Conservation (phyloP, 2,888 invertebrate species). For the Unio delphinus region DNA sequence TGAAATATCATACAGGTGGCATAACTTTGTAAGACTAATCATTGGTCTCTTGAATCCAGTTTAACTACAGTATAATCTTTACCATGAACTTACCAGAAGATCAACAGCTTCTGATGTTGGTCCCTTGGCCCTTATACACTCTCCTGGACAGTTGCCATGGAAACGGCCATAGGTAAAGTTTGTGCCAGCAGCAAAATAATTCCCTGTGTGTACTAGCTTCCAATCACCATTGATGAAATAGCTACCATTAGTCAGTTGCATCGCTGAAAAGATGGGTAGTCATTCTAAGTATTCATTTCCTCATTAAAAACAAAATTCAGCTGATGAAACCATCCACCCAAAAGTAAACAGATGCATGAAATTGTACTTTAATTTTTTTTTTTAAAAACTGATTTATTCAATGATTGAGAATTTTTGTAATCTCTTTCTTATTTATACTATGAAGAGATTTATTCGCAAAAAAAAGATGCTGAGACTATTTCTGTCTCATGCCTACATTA, state of each 20-base stretch:
- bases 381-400: too few species aligned
- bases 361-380: too few species aligned
- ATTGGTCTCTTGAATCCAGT: background rate
- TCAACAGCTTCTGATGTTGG: slow-evolving; percentile 86
- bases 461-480: too few species aligned
- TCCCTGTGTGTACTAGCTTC: slow-evolving; percentile 80
- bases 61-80: background rate
- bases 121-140: slow-evolving; percentile 84
- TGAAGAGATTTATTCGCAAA: too few species aligned
- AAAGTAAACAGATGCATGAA: too few species aligned
- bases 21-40: too few species aligned
- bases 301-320: background rate
- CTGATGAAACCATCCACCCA: background rate
- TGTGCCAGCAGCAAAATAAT: slow-evolving; percentile 84
- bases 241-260: slow-evolving; percentile 81
- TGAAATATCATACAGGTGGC: too few species aligned
- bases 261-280: slow-evolving; percentile 76
- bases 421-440: too few species aligned
- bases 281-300: background rate
- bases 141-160: slow-evolving; percentile 70
- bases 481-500: too few species aligned
- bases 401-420: too few species aligned
- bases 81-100: slow-evolving; percentile 79
- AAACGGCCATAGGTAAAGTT: slow-evolving; percentile 81
- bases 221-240: slow-evolving; percentile 87